Evolutionary conservation across 2,797 vertebrate genomes (phyloP), one percentile per base, ranked within the genome.

Genomic region (Eptatretus atami): DNA sequence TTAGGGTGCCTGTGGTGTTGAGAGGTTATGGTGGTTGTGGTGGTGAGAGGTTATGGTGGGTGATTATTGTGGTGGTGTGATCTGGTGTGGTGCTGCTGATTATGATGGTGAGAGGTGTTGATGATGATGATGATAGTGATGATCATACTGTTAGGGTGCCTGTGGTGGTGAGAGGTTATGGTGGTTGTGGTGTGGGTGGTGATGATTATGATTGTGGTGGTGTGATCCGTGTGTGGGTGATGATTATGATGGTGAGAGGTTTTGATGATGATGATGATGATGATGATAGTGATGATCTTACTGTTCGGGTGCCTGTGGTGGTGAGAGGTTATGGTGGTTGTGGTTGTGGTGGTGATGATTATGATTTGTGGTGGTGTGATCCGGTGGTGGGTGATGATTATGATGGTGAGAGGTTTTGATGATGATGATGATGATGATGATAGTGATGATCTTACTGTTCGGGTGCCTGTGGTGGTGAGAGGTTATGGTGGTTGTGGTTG

Each of bases 361-460:
- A 19, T 15, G 55, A 2, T n/a, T 13, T 2, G 55, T 15, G 55
- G 55, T 6, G 55, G 1, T 6, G 5, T 15, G 55, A 10, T 6
- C n/a, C n/a, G 55, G 6, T 6, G 55, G 55, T 6, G 5, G 6
- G 5, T 1, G 10, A 10, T 3, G 55, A 10, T 15, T 5, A 19
- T 6, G 5, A 10, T 15, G 55, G 55, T 6, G 55, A 8, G 55
- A 19, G 6, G 55, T 6, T 15, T 6, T 15, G 55, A 2, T 6
- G 6, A 8, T 5, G 55, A 10, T 3, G 3, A 3, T 31, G n/a
- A n/a, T n/a, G n/a, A n/a, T n/a, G n/a, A n/a, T 15, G 55, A 1
- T 6, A 2, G 2, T 6, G 6, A 10, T 15, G 55, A 19, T 15
- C 8, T 3, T 6, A 2, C 1, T 15, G 19, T 4, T 6, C 5